A percentile compares a stretch with the other conserved stretches of the same genome.
These are phyloP conservation scores for Helogale parvula DNA, from an alignment of 2,113 vertebrate genomes.

Conservation along the genomic window DNA sequence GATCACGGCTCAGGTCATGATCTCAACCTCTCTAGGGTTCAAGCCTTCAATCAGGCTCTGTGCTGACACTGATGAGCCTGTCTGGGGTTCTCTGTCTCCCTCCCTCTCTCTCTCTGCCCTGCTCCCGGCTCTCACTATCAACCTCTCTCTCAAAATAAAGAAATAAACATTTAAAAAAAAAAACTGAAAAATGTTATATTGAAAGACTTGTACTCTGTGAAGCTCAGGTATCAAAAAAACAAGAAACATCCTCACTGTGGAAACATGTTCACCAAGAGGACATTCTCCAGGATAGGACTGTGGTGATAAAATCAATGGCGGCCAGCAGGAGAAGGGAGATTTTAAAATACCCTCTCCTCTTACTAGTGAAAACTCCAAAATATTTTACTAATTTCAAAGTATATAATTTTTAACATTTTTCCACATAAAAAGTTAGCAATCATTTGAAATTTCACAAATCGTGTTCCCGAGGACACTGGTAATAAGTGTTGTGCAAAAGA, in stretches of 20 bases:
- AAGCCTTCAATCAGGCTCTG: too few species aligned
- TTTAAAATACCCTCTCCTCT: neutral
- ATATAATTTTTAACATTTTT: neutral
- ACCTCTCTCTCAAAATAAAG: too few species aligned
- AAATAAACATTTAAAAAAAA: too few species aligned
- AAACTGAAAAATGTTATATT: neutral
- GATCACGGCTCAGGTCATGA: too few species aligned
- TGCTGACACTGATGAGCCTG: too few species aligned
- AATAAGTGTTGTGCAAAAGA: neutral
- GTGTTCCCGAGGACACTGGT: neutral
- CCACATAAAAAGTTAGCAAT: neutral
- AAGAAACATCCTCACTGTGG: neutral
- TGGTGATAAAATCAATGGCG: neutral
- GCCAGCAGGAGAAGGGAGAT: neutral
- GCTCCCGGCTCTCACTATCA: too few species aligned
- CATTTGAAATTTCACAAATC: neutral
- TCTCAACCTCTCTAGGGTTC: too few species aligned
- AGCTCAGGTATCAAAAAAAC: neutral
- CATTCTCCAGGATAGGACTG: neutral
- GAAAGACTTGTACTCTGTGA: neutral
- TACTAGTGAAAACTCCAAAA: neutral
- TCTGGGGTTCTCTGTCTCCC: too few species aligned
- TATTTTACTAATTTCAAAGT: neutral
- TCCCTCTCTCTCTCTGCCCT: too few species aligned
- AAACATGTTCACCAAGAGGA: neutral